Percentiles rank a stretch among this genome's conserved stretches.
Conservation (phyloP, 2,113 vertebrate genomes). For the Misgurnus anguillicaudatus region DNA sequence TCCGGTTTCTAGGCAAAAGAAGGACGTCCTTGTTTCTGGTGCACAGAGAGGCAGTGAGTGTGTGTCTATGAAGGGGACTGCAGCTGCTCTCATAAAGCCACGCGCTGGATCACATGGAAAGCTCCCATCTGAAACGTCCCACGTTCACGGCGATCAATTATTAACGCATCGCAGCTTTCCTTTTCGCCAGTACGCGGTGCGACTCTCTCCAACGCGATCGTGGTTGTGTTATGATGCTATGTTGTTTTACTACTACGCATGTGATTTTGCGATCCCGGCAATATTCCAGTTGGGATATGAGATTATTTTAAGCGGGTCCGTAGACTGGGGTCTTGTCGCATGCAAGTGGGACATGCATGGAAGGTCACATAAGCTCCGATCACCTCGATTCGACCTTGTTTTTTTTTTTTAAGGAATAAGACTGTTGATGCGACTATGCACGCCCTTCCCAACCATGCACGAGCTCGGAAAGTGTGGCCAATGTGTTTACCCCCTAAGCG, state of each 20-base stretch:
- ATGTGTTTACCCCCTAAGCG: slow-evolving; percentile 21
- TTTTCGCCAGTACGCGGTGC: neutral
- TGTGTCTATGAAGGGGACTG: slow-evolving; percentile 58
- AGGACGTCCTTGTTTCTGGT: slow-evolving; percentile 74
- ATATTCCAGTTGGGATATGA: neutral
- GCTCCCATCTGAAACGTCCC: slow-evolving; percentile 62
- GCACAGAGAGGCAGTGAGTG: slow-evolving; percentile 48
- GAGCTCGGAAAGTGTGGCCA: slow-evolving; percentile 4
- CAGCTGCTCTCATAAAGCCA: slow-evolving; percentile 62
- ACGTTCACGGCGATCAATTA: slow-evolving; percentile 67
- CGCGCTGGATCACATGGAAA: slow-evolving; percentile 64
- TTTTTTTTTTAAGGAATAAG: neutral
- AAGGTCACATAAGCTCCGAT: neutral
- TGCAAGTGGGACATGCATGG: slow-evolving; percentile 13
- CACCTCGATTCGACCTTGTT: slow-evolving; percentile 52
- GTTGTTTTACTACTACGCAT: neutral
- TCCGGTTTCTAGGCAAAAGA: slow-evolving; percentile 63
- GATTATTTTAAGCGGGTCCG: neutral
- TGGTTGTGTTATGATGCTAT: neutral
- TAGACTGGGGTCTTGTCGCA: neutral
- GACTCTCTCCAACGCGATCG: neutral
- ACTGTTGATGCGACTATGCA: slow-evolving; percentile 20
- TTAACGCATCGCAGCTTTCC: slow-evolving; percentile 54
- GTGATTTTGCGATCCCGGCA: neutral
- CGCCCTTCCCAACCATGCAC: neutral